Evolutionary conservation across 2,797 vertebrate genomes (phyloP).

Genomic region (Zalophus californianus): DNA sequence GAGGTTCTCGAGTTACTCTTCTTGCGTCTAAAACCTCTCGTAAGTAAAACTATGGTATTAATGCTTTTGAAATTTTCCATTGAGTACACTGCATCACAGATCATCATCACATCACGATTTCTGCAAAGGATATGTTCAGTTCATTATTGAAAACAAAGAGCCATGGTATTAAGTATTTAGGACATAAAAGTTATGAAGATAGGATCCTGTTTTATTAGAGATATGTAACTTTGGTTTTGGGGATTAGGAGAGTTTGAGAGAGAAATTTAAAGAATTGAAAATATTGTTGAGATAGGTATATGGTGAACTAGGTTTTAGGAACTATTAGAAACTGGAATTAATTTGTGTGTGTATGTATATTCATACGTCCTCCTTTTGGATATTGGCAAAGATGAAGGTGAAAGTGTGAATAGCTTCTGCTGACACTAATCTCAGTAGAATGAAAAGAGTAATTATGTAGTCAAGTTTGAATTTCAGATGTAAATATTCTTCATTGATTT

Average conservation of each 20-base stretch:
- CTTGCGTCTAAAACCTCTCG: constrained; percentile 97
- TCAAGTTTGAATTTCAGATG: constrained; percentile 41
- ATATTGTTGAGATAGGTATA: constrained; percentile 1
- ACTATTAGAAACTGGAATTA: not conserved
- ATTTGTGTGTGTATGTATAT: not conserved
- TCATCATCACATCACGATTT: not conserved
- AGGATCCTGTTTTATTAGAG: constrained; percentile 5
- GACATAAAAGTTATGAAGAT: not conserved
- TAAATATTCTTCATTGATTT: constrained; percentile 16
- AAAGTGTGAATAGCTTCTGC: not conserved
- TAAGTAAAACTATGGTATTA: constrained; percentile 88
- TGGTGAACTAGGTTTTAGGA: not conserved
- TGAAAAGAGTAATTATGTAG: constrained; percentile 1
- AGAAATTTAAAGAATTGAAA: constrained; percentile 22
- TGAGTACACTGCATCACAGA: not conserved
- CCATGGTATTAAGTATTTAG: not conserved
- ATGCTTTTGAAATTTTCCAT: not conserved
- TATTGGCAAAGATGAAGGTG: not conserved
- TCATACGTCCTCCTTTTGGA: not conserved
- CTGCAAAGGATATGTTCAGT: not conserved
- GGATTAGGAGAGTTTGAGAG: not conserved
- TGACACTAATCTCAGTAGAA: not conserved
- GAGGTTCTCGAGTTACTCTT: constrained; percentile 93
- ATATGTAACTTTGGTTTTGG: not conserved
- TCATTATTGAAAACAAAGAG: not conserved